A percentile compares a stretch with the other conserved stretches of the same genome.
Conservation (phyloP, 2,113 vertebrate genomes). For the Craseonycteris thonglongyai region DNA sequence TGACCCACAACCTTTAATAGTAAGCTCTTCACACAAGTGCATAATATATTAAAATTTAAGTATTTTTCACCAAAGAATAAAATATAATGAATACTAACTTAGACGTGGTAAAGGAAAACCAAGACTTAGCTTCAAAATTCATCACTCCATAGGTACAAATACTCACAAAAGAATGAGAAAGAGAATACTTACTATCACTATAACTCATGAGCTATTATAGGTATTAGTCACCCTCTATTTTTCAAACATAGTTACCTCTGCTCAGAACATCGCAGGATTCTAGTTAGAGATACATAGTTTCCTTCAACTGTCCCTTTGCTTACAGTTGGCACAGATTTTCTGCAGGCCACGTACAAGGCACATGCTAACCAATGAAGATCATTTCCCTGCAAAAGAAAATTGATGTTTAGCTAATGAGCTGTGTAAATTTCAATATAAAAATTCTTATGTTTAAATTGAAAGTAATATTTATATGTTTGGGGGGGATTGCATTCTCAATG, state of each 20-base stretch:
- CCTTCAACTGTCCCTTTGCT: constrained; percentile 90
- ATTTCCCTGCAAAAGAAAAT: constrained; percentile 84
- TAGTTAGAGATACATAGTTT: constrained; percentile 93
- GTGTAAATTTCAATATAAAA: not conserved
- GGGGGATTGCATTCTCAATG: not conserved
- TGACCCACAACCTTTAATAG: not conserved
- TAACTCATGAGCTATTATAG: not conserved
- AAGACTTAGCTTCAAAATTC: not conserved
- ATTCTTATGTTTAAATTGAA: not conserved
- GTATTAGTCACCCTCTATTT: not conserved
- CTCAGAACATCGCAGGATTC: constrained; percentile 89
- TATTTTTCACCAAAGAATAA: constrained; percentile 23
- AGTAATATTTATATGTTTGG: not conserved
- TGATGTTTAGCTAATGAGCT: not conserved
- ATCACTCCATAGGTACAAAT: not conserved
- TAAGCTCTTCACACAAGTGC: not conserved
- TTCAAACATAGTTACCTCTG: constrained; percentile 84
- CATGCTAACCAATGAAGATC: constrained; percentile 95
- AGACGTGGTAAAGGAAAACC: constrained; percentile 16
- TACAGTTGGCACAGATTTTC: constrained; percentile 90
- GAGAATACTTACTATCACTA: not conserved
- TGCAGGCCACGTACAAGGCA: constrained; percentile 93
- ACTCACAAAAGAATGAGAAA: not conserved
- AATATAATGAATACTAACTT: not conserved
- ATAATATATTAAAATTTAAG: not conserved